Percentiles rank a stretch among this genome's conserved stretches.
Evolutionary conservation across 1,140 invertebrate genomes (phyloP).

Genomic region (Patella vulgata): DNA sequence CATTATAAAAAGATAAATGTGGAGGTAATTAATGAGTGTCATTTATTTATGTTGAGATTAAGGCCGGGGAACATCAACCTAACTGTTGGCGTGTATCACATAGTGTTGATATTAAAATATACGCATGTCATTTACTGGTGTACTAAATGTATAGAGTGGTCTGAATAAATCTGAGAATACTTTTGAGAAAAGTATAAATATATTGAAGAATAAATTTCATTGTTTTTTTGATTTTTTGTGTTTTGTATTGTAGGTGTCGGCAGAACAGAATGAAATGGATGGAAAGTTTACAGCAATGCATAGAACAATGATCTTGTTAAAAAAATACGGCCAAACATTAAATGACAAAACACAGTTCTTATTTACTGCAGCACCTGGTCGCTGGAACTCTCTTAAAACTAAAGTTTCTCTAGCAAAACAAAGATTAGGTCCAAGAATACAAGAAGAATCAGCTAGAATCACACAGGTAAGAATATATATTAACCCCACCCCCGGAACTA

Average conservation of each 20-base stretch:
- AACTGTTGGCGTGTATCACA: no score
- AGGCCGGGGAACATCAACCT: no score
- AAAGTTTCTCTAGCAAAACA: conserved; percentile 67
- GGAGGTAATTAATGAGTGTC: no score
- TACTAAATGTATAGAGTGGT: no score
- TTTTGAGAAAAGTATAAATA: no score
- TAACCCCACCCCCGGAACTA: background rate
- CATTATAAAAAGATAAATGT: no score
- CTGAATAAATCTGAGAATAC: no score
- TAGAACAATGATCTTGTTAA: conserved; percentile 60
- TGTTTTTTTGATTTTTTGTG: no score
- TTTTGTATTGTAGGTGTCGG: conserved; percentile 63
- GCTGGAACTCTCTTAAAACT: conserved; percentile 66
- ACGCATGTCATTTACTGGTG: no score
- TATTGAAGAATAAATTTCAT: no score
- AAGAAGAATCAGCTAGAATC: conserved; percentile 65
- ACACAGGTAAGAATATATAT: conserved; percentile 45
- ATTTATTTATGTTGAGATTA: no score
- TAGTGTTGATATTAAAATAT: no score
- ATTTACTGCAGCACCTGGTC: conserved; percentile 58
- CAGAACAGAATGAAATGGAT: conserved; percentile 65
- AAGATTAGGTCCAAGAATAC: conserved; percentile 65
- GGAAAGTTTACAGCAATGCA: conserved; percentile 65
- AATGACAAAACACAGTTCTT: conserved; percentile 57
- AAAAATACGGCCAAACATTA: conserved; percentile 64